Evolutionary conservation across 2,113 vertebrate genomes (phyloP), one percentile per base, ranked within the genome.

Genomic region (Rhinopomastus cyanomelas): DNA sequence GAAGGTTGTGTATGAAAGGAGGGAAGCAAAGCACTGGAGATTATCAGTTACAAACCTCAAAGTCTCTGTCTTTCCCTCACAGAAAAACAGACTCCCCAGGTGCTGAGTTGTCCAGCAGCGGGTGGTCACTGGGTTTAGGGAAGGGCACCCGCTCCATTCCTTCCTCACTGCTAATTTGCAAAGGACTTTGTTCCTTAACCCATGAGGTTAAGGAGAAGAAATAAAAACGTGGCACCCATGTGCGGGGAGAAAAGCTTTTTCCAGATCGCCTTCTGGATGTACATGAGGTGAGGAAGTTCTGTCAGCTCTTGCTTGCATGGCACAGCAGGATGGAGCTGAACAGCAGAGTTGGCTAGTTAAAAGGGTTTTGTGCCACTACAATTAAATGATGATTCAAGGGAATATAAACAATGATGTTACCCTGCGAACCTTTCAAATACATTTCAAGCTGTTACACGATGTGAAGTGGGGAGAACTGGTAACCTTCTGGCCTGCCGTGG

Each of bases 321-420:
- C 88, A 61, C 93, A 52, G 85, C 79, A 92, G 76, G 68, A 8
- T 6, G 2, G 56, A 72, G 62, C 55, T n/a, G 16, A 49, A 17
- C 67, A 59, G 78, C 12, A 46, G 52, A 44, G 32, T 11, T 20
- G 57, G 77, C 79, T 49, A 29, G 20, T 79, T 23, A 29, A 39
- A 76, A 72, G 53, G 67, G 57, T 0, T 75, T 92, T 92, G 74
- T 78, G 27, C 85, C 69, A 12, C 36, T 44, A 60, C 67, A 93
- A 90, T 71, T 68, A 85, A 76, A 87, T 81, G 73, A 67, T 89
- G 85, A 90, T 81, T 85, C 81, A 25, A 66, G 55, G 8, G 62
- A 75, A 48, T 42, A 30, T 37, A 96, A 94, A 92, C 89, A 91
- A 57, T 88, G 60, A 90, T 89, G 93, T 96, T 95, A 95, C 78